Evolutionary conservation across 2,797 vertebrate genomes (phyloP).

Genomic region (Smutsia gigantea): DNA sequence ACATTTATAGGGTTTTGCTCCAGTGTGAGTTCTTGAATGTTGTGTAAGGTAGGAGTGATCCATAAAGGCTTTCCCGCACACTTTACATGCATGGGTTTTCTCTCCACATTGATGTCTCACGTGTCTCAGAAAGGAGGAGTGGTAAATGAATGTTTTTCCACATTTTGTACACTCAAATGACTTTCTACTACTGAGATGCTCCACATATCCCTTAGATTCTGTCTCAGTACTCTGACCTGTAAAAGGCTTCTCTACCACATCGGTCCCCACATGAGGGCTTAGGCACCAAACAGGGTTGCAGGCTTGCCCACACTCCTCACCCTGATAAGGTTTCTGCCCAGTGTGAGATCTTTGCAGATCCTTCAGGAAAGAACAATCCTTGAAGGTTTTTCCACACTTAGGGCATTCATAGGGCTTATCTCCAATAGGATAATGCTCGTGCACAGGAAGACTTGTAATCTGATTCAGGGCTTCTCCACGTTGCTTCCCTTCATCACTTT

Average conservation of each 20-base stretch:
- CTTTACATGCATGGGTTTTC: too few species aligned
- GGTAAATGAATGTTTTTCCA: slow-evolving; percentile 52
- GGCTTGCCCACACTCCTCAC: neutral
- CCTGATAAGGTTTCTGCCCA: slow-evolving; percentile 12
- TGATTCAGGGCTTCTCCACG: slow-evolving; percentile 71
- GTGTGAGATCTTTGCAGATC: neutral
- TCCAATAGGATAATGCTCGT: neutral
- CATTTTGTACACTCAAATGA: neutral
- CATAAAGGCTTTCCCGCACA: neutral
- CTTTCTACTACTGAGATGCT: neutral
- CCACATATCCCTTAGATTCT: neutral
- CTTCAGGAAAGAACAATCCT: neutral
- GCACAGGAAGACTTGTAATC: slow-evolving; percentile 66
- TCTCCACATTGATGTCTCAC: neutral
- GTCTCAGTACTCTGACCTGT: neutral
- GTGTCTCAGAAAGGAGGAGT: slow-evolving; percentile 24
- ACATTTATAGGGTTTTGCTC: slow-evolving; percentile 18
- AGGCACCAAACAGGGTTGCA: neutral
- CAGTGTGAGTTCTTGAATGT: neutral
- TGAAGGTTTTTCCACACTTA: slow-evolving; percentile 6
- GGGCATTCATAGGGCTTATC: slow-evolving; percentile 69
- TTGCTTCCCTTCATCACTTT: neutral
- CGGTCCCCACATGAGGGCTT: neutral
- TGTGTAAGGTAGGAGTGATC: neutral
- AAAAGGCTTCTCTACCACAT: neutral